These are phyloP conservation scores for Sinelater perroti DNA, from an alignment of 2,888 invertebrate species.

Conservation along the genomic window DNA sequence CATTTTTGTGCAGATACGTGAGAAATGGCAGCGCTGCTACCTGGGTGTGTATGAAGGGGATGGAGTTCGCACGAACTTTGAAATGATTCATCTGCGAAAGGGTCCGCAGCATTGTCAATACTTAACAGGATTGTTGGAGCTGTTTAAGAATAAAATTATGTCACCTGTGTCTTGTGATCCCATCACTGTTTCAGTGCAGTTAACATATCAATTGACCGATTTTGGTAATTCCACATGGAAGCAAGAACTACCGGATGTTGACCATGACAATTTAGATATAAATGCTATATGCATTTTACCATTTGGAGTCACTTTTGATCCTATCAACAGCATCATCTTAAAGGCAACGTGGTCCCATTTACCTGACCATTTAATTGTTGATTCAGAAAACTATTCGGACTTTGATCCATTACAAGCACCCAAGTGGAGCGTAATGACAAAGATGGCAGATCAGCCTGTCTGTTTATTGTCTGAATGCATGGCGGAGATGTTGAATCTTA, in stretches of 20 bases:
- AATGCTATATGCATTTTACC: slow-evolving; percentile 71
- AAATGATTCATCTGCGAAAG: slow-evolving; percentile 86
- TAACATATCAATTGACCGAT: slow-evolving; percentile 70
- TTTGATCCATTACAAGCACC: slow-evolving; percentile 85
- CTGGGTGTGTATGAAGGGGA: slow-evolving; percentile 82
- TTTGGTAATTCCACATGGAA: slow-evolving; percentile 69
- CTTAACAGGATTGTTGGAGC: slow-evolving; percentile 80
- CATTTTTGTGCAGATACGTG: slow-evolving; percentile 85
- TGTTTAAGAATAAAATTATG: slow-evolving; percentile 92
- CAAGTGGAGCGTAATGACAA: slow-evolving; percentile 77
- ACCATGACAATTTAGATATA: slow-evolving; percentile 64
- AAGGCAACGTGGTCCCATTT: slow-evolving; percentile 89
- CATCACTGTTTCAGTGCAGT: slow-evolving; percentile 76
- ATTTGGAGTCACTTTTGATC: slow-evolving; percentile 86
- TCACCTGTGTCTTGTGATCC: slow-evolving; percentile 68
- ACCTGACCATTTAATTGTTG: slow-evolving; percentile 85
- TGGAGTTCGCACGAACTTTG: slow-evolving; percentile 83
- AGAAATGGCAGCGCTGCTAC: slow-evolving; percentile 82
- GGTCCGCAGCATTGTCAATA: slow-evolving; percentile 84
- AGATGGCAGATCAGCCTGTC: slow-evolving; percentile 73
- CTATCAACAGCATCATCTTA: slow-evolving; percentile 78
- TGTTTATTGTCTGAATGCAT: slow-evolving; percentile 83
- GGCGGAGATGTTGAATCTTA: slow-evolving; percentile 73
- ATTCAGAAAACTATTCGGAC: slow-evolving; percentile 87
- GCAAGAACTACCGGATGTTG: slow-evolving; percentile 66